Percentiles rank a stretch among this genome's conserved stretches.
These are phyloP conservation scores for Platyura marginata DNA, from an alignment of 1,140 invertebrate genomes.

Conservation along the genomic window DNA sequence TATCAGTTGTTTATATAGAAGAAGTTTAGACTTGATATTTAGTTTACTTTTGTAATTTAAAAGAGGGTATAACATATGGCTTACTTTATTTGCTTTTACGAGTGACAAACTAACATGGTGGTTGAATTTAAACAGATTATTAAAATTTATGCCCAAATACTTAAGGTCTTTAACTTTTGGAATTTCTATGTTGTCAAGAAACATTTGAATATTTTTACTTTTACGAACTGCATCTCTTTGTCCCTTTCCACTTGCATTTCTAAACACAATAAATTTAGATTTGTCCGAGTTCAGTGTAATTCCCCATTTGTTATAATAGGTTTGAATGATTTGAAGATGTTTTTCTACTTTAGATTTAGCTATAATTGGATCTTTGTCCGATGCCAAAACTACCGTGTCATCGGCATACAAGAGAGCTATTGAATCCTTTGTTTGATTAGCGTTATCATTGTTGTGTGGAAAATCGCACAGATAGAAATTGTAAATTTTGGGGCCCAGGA, in stretches of 20 bases:
- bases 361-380: conserved; percentile 2
- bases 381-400: conserved; percentile 10
- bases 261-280: neutral
- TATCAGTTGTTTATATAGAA: neutral
- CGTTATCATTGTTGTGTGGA: conserved; percentile 2
- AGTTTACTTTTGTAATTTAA: neutral
- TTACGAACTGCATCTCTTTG: no score
- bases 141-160: neutral
- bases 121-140: neutral
- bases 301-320: neutral
- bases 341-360: neutral
- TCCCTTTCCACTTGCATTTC: neutral
- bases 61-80: neutral
- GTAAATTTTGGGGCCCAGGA: conserved; percentile 11
- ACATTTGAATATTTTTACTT: no score
- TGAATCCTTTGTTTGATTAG: no score
- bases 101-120: neutral
- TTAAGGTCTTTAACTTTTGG: neutral
- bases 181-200: neutral
- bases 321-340: neutral
- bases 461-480: conserved; percentile 11
- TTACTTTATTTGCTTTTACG: neutral
- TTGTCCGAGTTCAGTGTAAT: neutral
- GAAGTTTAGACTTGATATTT: no score
- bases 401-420: conserved; percentile 11